phyloP scores from a whole-genome alignment of 2,888 invertebrate genomes.

The Polyploca ridens region DNA sequence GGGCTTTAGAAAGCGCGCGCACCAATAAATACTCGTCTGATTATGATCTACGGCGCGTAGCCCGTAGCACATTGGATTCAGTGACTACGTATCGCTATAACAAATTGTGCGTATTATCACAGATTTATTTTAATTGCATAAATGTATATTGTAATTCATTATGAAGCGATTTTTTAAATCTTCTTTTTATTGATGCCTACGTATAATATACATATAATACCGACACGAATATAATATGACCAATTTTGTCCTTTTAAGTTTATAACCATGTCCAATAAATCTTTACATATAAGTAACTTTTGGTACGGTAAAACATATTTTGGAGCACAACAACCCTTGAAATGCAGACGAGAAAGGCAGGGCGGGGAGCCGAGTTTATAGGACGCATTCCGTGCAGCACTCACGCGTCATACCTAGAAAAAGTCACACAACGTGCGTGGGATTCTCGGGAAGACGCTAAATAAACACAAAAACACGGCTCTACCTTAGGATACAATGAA shows the following conservation, averaged over 20 bases:
- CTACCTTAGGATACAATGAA: slow-evolving; percentile 53
- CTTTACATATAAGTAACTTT: not conserved
- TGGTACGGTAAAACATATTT: slow-evolving; percentile 25
- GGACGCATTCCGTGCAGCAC: slow-evolving; percentile 59
- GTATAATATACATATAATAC: not conserved
- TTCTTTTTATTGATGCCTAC: not conserved
- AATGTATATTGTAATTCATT: not conserved
- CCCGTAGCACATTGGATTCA: slow-evolving; percentile 71
- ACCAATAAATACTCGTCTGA: slow-evolving; percentile 81
- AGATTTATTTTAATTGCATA: not conserved
- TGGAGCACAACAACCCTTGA: slow-evolving; percentile 29
- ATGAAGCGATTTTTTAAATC: not conserved
- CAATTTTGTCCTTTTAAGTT: not conserved
- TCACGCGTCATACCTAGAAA: slow-evolving; percentile 66
- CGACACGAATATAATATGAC: not conserved
- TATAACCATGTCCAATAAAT: not conserved
- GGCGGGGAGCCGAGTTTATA: slow-evolving; percentile 30
- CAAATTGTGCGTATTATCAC: slow-evolving; percentile 8
- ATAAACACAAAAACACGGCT: slow-evolving; percentile 52
- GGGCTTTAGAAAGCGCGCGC: slow-evolving; percentile 74
- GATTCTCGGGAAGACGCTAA: slow-evolving; percentile 62
- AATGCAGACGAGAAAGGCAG: slow-evolving; percentile 40
- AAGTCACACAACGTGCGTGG: slow-evolving; percentile 54
- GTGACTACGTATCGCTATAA: not conserved
- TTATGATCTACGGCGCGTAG: slow-evolving; percentile 83